Percentiles rank a stretch among this genome's conserved stretches.
Conservation (phyloP, 2,888 invertebrate genomes). For the Pristionchus entomophagus region DNA sequence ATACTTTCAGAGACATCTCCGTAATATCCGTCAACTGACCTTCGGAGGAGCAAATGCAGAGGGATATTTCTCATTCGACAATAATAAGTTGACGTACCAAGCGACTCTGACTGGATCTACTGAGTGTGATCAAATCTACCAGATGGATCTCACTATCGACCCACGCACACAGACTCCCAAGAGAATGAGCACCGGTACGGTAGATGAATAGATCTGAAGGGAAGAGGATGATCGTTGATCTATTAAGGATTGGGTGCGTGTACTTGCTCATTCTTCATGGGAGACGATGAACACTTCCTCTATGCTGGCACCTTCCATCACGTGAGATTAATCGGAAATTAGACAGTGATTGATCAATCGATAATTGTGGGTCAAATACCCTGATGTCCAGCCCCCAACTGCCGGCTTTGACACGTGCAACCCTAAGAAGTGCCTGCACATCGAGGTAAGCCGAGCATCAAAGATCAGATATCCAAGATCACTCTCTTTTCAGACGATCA, state of each 20-base stretch:
- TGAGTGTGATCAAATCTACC: slow-evolving; percentile 74
- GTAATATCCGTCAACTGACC: slow-evolving; percentile 72
- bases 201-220: background rate
- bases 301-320: slow-evolving; percentile 72
- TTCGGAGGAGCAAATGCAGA: slow-evolving; percentile 73
- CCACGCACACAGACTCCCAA: slow-evolving; percentile 57
- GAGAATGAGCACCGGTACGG: slow-evolving; percentile 60
- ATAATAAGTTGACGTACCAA: slow-evolving; percentile 69
- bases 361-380: slow-evolving; percentile 48
- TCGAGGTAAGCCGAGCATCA: background rate
- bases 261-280: slow-evolving; percentile 72
- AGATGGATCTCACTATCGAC: slow-evolving; percentile 65
- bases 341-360: slow-evolving; percentile 24
- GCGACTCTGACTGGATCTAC: slow-evolving; percentile 58
- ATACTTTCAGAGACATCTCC: slow-evolving; percentile 59
- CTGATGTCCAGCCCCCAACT: slow-evolving; percentile 5
- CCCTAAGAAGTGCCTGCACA: slow-evolving; percentile 59
- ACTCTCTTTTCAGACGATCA: slow-evolving; percentile 46
- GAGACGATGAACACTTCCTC: slow-evolving; percentile 67
- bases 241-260: slow-evolving; percentile 64
- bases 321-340: slow-evolving; percentile 50
- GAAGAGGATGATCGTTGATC: slow-evolving; percentile 48
- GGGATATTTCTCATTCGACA: slow-evolving; percentile 72
- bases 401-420: slow-evolving; percentile 64
- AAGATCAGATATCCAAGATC: background rate